Percentiles rank a stretch among this genome's conserved stretches.
phyloP scores from a whole-genome alignment of 2,113 vertebrate species.

The Gorilla gorilla region DNA sequence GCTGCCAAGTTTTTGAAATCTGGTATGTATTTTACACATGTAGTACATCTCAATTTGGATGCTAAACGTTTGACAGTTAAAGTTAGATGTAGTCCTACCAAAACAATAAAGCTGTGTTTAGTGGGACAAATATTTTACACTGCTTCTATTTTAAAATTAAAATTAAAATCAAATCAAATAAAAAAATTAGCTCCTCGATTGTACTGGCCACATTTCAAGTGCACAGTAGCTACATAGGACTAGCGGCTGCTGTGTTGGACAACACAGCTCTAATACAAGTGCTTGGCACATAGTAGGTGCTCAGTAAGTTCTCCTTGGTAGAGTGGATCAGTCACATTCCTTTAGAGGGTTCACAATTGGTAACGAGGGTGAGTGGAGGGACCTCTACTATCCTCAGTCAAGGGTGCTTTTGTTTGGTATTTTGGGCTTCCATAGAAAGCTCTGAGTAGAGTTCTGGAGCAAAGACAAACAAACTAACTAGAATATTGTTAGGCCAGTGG shows the following conservation, averaged over 20 bases:
- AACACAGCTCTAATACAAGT: not conserved
- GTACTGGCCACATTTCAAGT: not conserved
- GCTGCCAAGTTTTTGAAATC: not conserved
- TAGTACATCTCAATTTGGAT: not conserved
- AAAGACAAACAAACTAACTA: not conserved
- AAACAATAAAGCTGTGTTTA: not conserved
- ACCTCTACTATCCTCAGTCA: not conserved
- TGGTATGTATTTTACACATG: not conserved
- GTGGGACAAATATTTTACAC: not conserved
- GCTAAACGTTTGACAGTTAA: not conserved
- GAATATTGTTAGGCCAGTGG: not conserved
- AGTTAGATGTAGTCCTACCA: not conserved
- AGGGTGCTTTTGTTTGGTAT: not conserved
- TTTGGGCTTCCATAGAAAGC: conserved; percentile 25
- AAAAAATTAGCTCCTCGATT: not conserved
- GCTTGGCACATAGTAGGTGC: not conserved
- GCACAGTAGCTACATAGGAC: not conserved
- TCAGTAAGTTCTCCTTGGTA: not conserved
- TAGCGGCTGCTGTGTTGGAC: not conserved
- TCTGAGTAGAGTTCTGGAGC: not conserved
- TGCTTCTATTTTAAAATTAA: conserved; percentile 17
- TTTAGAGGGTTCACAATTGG: not conserved
- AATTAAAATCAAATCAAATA: not conserved
- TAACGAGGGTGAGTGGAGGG: not conserved
- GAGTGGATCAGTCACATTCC: not conserved